phyloP scores from a whole-genome alignment of 2,888 invertebrate genomes.

The Incurvaria masculella region DNA sequence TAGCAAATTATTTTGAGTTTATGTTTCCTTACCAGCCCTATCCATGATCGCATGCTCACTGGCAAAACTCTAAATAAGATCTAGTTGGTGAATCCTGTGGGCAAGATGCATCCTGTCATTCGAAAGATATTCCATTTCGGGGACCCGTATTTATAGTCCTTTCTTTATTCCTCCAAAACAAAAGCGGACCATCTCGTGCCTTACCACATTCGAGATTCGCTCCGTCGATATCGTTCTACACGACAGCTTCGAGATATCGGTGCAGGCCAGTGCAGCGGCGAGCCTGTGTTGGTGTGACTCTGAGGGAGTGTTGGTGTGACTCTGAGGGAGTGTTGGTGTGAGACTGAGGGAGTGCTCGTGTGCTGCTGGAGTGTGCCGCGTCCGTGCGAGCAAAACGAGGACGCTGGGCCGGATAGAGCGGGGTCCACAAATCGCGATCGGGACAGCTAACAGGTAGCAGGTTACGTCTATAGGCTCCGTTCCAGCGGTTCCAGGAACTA shows the following conservation, averaged over 20 bases:
- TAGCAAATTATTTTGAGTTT: no score
- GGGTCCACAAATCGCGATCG: constrained; percentile 29
- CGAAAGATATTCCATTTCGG: no score
- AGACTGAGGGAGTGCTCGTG: background rate
- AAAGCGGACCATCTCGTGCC: constrained; percentile 34
- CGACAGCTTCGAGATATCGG: constrained; percentile 10
- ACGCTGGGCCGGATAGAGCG: background rate
- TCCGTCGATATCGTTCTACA: constrained; percentile 32
- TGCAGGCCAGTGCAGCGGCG: no score
- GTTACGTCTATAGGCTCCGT: constrained; percentile 31
- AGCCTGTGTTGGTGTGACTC: background rate
- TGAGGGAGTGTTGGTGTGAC: background rate
- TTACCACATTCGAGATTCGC: constrained; percentile 39
- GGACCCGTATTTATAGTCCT: no score
- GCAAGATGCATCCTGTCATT: no score
- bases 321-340: background rate
- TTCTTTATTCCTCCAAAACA: constrained; percentile 22
- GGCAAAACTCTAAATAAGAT: no score
- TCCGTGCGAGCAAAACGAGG: background rate
- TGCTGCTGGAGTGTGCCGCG: background rate
- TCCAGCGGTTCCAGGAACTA: constrained; percentile 47
- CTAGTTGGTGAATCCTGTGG: no score
- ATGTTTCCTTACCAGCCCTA: no score
- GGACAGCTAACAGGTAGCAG: constrained; percentile 25
- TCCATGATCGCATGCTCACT: no score